Base-by-base conservation (phyloP, 2,888 invertebrate genomes). In the Aphodius sticticus region DNA sequence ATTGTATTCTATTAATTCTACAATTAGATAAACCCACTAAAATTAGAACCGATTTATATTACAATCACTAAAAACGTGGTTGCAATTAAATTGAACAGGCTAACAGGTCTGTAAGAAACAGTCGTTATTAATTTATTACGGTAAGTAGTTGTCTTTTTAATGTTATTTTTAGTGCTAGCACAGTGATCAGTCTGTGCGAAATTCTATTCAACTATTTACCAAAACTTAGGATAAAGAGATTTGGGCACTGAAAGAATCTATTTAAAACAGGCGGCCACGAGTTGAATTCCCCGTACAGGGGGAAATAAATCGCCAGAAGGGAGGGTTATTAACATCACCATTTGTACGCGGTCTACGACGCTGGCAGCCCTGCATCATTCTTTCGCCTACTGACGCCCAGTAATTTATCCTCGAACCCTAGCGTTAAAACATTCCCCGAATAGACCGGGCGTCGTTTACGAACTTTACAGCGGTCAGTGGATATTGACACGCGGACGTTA, bases 361-460 rank as follows among this genome's bases (percentile, higher is more conserved):
- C 82, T 82, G 84, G 84, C 84, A 83, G 83, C 81, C 81, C 81
- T 81, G 83, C 84, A 85, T 85, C 84, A 83, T 84, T 85, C 85
- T 84, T 84, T 83, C 82, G 82, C 82, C 83, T 84, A 81, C 84
- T 84, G 84, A 85, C 85, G 83, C 83, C 83, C 81, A 76, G 85
- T 84, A 84, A 85, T 85, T 84, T 84, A 85, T 85, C 84, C 84
- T 81, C 83, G 76, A 78, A 77, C 82, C 82, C 80, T 81, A 82
- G 82, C 82, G 82, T 36, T 82, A 83, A 85, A 84, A 80, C 83
- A 82, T 83, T 83, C 69, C 78, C 78, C 80, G 78, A 82, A 82
- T 81, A 80, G 82, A 80, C 80, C 81, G 80, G 78, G 80, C 80
- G 81, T 80, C 81, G 81, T 80, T 81, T 81, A 81, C 79, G 79